Evolutionary conservation across 2,113 vertebrate genomes (phyloP), one percentile per base, ranked within the genome.

Genomic region (Spheniscus mendiculus): DNA sequence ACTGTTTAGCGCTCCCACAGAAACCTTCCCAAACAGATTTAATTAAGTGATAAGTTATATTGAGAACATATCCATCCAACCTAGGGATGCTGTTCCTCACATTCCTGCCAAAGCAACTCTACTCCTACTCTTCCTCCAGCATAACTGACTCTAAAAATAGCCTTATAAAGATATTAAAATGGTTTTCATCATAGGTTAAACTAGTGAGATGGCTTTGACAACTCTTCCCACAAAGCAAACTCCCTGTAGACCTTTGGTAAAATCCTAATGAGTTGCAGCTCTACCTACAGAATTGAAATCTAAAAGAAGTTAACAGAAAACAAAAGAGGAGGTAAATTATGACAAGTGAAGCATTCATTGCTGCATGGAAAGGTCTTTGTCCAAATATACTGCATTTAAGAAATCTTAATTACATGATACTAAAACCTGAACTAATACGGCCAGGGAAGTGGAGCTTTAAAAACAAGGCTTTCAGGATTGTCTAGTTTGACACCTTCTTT

Each of bases 381-480:
- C 42, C 80, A 77, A 88, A 94, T 66, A 86, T 5, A 88, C 0
- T 59, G 26, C 44, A 80, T 55, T 45, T 83, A 94, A 90, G 62
- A 88, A 93, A 73, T 83, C 32, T 88, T 91, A 91, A 61, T 94
- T 59, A 77, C 6, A 2, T 89, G 23, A 73, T 94, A 96, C 90
- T 91, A 94, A 96, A 95, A 50, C 50, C 45, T 90, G 78, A 95
- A 93, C 29, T 58, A 89, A 85, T 72, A 83, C 7, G 42, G 82
- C 36, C 81, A 90, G 53, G 73, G 70, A 96, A 91, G 62, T 15
- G 5, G 22, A 70, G 72, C 50, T 84, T 90, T 83, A 59, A 91
- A 91, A 94, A 93, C 94, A 96, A 93, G 95, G 87, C 52, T 91
- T 97, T 96, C 95, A 96, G 82, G 93, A 95, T 65, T 74, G 89